Conservation (phyloP, 2,797 vertebrate species). For the Neosilurus hyrtlii region DNA sequence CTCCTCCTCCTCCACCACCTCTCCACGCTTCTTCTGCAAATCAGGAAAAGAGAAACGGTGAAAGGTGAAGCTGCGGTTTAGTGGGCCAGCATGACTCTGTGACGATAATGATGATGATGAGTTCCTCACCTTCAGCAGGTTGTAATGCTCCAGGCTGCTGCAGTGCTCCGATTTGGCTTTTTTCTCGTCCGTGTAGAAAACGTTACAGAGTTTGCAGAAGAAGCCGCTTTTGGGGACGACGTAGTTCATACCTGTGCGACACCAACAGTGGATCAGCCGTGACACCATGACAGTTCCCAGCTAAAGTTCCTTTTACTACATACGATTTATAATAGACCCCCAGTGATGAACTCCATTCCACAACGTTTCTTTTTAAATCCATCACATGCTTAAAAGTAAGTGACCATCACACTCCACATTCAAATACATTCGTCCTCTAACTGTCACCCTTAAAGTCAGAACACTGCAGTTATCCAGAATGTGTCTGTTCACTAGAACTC, state of each 20-base stretch:
- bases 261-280: background rate
- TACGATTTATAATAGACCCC: background rate
- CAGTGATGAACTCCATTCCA: background rate
- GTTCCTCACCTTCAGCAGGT: conserved; percentile 79
- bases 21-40: conserved; percentile 44
- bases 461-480: too few species aligned
- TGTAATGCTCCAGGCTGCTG: conserved; percentile 84
- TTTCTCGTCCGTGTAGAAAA: conserved; percentile 85
- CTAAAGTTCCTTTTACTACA: background rate
- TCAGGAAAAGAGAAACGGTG: background rate
- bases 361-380: background rate
- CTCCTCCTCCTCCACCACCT: conserved; percentile 26
- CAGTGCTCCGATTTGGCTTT: conserved; percentile 82
- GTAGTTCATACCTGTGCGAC: conserved; percentile 75
- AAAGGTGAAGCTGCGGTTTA: background rate
- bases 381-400: background rate
- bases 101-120: background rate
- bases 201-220: conserved; percentile 86
- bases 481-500: too few species aligned
- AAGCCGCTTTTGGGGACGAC: conserved; percentile 84
- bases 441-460: too few species aligned
- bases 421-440: too few species aligned
- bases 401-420: background rate
- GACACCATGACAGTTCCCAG: background rate
- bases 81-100: background rate